These are phyloP conservation scores for Vulpes lagopus DNA, from an alignment of 2,113 vertebrate genomes.

Conservation along the genomic window DNA sequence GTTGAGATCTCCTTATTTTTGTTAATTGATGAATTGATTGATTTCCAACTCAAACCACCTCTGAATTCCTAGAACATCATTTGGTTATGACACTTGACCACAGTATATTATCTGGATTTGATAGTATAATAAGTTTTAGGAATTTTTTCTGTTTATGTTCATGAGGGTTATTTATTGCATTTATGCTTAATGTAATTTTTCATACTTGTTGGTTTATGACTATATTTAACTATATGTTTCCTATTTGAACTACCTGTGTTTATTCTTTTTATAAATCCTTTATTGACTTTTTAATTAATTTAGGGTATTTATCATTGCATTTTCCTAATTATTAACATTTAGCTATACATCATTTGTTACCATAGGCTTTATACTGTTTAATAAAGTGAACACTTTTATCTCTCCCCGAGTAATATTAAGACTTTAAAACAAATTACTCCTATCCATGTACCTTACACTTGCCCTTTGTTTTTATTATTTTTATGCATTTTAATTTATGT, in stretches of 20 bases:
- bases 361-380: not conserved
- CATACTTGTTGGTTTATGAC: not conserved
- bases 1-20: not conserved
- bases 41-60: not conserved
- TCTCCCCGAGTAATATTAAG: not conserved
- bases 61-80: not conserved
- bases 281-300: not conserved
- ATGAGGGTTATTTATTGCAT: not conserved
- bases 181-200: not conserved
- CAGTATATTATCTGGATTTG: not conserved
- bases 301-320: not conserved
- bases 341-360: not conserved
- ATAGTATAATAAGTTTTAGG: not conserved
- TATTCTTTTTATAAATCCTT: not conserved
- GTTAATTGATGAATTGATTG: not conserved
- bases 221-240: not conserved
- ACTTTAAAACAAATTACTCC: not conserved
- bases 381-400: not conserved
- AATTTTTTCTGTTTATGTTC: not conserved
- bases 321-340: not conserved
- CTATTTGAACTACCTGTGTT: not conserved
- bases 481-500: not conserved
- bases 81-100: not conserved
- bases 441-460: not conserved
- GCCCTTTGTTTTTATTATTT: not conserved